Base-by-base conservation (phyloP, 2,888 invertebrate genomes). In the Cryptops parisi region DNA sequence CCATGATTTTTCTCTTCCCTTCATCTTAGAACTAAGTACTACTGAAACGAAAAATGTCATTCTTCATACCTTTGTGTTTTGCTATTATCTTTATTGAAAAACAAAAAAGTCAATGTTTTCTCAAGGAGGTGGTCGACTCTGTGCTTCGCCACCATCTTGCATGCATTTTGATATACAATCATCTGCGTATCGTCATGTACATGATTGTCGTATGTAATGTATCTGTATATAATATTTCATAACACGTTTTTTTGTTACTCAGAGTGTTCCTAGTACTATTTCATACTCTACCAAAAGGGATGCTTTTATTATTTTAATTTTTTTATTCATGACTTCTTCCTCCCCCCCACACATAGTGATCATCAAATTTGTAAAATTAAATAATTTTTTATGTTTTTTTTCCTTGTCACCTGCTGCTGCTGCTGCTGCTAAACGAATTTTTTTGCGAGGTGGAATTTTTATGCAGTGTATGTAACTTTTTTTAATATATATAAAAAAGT, bases 91-190 rank as follows among this genome's bases (percentile, higher is more conserved):
- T 33, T 9, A 33, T 15, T 33, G 9, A 6, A 33, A 9, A 33
- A 33, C 15, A 15, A 15, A 15, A 33, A 33, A 9, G 6, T 33
- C 15, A 9, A 33, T 33, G 6, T 33, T 9, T 33, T 33, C 15
- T 33, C 6, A 33, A 33, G 33, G 15, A 33, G 15, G 15, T 15
- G 33, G 15, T 33, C 15, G 15, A 15, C 15, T n/a, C n/a, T n/a
- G n/a, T 33, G 15, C 15, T 15, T 33, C 33, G 15, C 33, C 6
- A 15, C 6, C 6, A 15, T 15, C 33, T 33, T 41, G 43, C 33
- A 27, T 27, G 47, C 45, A 47, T 47, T 47, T 47, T 47, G 47
- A 47, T 47, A 47, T 27, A 33, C 47, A 26, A 27, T 27, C 47
- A 47, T 47, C 47, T 33, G 9, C 33, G 33, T 33, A 33, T 33